These are phyloP conservation scores for Ectemnius lituratus DNA, from an alignment of 2,888 invertebrate genomes.

Conservation along the genomic window DNA sequence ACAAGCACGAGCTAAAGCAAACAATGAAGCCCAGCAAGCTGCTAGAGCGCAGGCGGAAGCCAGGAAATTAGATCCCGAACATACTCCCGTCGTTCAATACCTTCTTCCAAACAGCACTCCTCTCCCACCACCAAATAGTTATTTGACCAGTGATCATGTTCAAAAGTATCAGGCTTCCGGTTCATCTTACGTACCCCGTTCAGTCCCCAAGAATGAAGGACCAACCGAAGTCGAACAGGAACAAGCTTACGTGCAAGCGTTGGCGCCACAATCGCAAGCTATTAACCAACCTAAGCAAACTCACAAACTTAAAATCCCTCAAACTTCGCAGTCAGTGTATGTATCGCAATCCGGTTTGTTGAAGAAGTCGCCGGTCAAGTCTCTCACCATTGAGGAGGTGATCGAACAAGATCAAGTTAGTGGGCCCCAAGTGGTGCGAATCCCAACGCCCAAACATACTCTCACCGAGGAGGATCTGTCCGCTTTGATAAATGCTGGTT, in stretches of 20 bases:
- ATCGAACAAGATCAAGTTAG: conserved; percentile 67
- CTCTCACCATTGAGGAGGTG: conserved; percentile 71
- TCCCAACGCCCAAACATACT: conserved; percentile 65
- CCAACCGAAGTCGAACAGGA: conserved; percentile 48
- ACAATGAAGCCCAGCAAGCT: conserved; percentile 68
- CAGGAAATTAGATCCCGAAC: conserved; percentile 66
- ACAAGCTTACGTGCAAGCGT: conserved; percentile 46
- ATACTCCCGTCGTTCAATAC: conserved; percentile 72
- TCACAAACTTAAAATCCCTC: conserved; percentile 70
- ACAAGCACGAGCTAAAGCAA: conserved; percentile 68
- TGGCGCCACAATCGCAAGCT: too few relatives aligned
- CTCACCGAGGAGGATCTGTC: conserved; percentile 71
- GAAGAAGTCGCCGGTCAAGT: conserved; percentile 73
- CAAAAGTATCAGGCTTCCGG: conserved; percentile 72
- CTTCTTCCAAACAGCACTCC: conserved; percentile 63
- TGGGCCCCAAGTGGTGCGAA: conserved; percentile 62
- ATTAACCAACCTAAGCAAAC: conserved; percentile 70
- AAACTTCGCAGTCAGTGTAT: conserved; percentile 67
- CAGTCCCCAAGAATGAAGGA: conserved; percentile 63
- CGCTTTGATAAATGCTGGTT: conserved; percentile 72
- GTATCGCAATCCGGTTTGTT: conserved; percentile 71
- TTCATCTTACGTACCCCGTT: conserved; percentile 69
- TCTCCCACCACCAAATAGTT: conserved; percentile 66
- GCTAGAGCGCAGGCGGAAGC: conserved; percentile 70
- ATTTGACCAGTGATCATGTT: conserved; percentile 66